Evolutionary conservation across 37 sponge, comb jelly and placozoan genomes (phyloP), one percentile per base, ranked within the genome.

Genomic region (Axinella damicornis): DNA sequence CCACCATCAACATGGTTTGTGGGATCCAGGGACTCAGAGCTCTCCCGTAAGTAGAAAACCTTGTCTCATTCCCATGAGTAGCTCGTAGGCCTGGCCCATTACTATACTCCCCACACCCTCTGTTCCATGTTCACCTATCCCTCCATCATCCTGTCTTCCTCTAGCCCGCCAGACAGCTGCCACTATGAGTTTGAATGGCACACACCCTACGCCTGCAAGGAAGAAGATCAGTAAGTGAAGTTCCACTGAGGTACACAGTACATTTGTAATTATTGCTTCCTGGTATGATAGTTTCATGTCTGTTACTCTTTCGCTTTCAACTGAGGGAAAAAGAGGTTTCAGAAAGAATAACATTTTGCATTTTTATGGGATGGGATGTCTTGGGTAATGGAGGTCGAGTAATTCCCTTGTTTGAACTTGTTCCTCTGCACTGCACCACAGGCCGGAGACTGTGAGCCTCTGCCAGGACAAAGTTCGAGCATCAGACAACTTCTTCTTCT

Each of bases 161-260:
- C 65, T 36, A 11, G 59, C 36, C 77, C 65, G n/a, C 78, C 65
- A 36, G 25, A 30, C 18, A 27, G 18, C 5, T 86, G 87, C 35
- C 22, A 56, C 21, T 86, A 86, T 38, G 28, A 54, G 1, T 80
- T 87, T 66, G 54, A 24, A 19, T 87, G 87, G 87, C 36, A n/a
- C 14, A 74, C 57, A 17, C 81, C 87, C 32, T 80, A 73, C 40
- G 87, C 87, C 65, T 87, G 87, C 65, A 66, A 61, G 28, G 73
- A 38, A 38, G 69, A 41, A 6, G 60, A 55, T 41, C 37, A 19
- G 79, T 72, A 40, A 58, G 71, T 52, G 27, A n/a, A n/a, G n/a
- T 18, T 18, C 57, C 17, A 18, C 19, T 12, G 28, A 16, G 32
- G 9, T 67, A 31, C 68, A 67, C 68, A 24, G 12, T 64, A 22